Evolutionary conservation across 2,113 vertebrate genomes (phyloP).

Genomic region (Acanthisitta chloris): DNA sequence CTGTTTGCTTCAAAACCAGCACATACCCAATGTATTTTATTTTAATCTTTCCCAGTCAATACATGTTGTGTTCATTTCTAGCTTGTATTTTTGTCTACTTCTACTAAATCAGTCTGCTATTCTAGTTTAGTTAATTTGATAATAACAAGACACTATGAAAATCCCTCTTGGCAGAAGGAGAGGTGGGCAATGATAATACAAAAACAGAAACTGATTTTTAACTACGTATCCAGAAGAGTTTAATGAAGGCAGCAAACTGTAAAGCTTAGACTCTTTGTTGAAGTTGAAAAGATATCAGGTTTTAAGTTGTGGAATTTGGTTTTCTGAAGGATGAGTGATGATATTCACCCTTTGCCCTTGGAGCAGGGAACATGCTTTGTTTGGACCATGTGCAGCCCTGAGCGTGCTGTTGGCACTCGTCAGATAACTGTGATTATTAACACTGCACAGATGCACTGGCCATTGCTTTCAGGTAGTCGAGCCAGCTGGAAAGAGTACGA

Average conservation of each 20-base stretch:
- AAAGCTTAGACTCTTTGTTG: neutral
- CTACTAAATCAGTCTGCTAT: neutral
- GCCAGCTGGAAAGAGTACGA: slow-evolving; percentile 30
- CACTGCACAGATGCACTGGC: slow-evolving; percentile 24
- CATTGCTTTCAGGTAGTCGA: slow-evolving; percentile 1
- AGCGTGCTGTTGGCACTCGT: neutral
- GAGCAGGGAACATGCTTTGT: neutral
- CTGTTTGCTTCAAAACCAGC: neutral
- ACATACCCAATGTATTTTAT: rapidly evolving
- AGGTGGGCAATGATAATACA: neutral
- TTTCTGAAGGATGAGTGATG: neutral
- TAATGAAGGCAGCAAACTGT: neutral
- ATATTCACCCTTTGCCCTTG: slow-evolving; percentile 3
- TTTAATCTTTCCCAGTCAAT: neutral
- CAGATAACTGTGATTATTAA: slow-evolving; percentile 16
- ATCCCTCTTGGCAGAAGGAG: neutral
- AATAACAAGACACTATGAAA: neutral
- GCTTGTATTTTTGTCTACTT: neutral
- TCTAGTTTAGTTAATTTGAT: neutral
- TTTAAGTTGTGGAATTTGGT: neutral
- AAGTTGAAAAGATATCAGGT: neutral
- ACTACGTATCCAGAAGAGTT: neutral
- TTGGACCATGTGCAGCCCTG: neutral
- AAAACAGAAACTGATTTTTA: neutral
- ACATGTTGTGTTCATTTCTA: neutral